Conservation (phyloP, 2,797 vertebrate genomes). For the Eidolon dupreanum region DNA sequence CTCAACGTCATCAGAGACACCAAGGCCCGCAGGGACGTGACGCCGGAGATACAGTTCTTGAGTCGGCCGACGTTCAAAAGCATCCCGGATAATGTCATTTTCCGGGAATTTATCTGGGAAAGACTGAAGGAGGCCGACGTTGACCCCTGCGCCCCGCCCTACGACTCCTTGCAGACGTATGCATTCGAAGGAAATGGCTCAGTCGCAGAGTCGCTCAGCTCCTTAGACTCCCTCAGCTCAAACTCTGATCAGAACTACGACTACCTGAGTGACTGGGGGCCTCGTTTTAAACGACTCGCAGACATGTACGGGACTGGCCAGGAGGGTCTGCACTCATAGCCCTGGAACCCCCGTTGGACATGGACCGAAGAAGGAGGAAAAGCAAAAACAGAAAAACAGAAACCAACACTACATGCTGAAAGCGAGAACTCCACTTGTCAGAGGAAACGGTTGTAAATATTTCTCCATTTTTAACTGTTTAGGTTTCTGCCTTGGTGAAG, state of each 20-base stretch:
- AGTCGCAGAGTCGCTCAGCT: slow-evolving; percentile 95
- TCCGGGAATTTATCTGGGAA: slow-evolving; percentile 98
- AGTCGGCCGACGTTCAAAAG: slow-evolving; percentile 92
- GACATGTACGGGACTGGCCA: slow-evolving; percentile 95
- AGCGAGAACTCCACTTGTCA: slow-evolving; percentile 73
- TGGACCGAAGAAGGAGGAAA: slow-evolving; percentile 79
- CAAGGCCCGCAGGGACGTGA: slow-evolving; percentile 93
- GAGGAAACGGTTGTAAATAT: slow-evolving; percentile 85
- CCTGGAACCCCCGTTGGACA: slow-evolving; percentile 79
- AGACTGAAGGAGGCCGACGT: slow-evolving; percentile 95
- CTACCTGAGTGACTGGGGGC: slow-evolving; percentile 98
- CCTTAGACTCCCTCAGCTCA: slow-evolving; percentile 95
- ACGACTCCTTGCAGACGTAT: slow-evolving; percentile 97
- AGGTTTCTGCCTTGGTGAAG: slow-evolving; percentile 81
- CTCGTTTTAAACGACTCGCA: slow-evolving; percentile 96
- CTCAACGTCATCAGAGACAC: slow-evolving; percentile 93
- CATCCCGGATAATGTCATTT: slow-evolving; percentile 95
- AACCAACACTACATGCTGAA: not conserved
- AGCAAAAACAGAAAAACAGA: not conserved
- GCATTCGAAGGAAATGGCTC: slow-evolving; percentile 97
- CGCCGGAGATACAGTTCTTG: slow-evolving; percentile 93
- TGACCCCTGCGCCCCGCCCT: slow-evolving; percentile 94
- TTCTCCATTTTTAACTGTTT: slow-evolving; percentile 83
- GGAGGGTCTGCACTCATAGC: slow-evolving; percentile 93
- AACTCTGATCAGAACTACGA: slow-evolving; percentile 98